Conservation (phyloP, 2,888 invertebrate genomes). For the Drosophila diplacantha region DNA sequence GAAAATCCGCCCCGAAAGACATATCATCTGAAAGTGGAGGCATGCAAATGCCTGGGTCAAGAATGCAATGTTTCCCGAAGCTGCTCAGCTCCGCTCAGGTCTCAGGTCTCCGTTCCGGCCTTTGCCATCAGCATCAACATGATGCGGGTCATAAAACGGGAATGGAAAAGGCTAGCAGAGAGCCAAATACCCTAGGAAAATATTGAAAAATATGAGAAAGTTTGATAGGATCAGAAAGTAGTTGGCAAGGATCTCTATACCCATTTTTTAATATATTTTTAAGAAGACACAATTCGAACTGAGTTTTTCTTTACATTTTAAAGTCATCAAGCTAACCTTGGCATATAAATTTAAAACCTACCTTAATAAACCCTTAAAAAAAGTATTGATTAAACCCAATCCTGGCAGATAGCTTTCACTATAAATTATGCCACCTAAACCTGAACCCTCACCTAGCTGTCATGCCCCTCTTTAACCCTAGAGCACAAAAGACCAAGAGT, state of each 20-base stretch:
- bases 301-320: not conserved
- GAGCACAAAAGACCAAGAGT: slow-evolving; percentile 18
- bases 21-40: slow-evolving; percentile 36
- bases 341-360: not conserved
- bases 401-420: not conserved
- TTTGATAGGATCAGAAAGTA: not conserved
- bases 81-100: slow-evolving; percentile 9
- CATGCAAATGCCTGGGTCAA: slow-evolving; percentile 52
- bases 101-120: slow-evolving; percentile 19
- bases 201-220: not conserved
- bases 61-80: slow-evolving; percentile 22
- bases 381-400: not conserved
- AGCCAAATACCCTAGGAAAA: slow-evolving; percentile 11
- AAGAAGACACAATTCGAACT: not conserved
- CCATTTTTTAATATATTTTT: not conserved
- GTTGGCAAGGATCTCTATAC: fast-evolving
- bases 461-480: slow-evolving; percentile 3
- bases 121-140: slow-evolving; percentile 64
- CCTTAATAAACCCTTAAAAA: not conserved
- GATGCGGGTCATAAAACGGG: slow-evolving; percentile 62
- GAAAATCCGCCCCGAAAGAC: slow-evolving; percentile 23
- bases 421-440: slow-evolving; percentile 3
- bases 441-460: not conserved
- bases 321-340: not conserved
- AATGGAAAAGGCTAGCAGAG: not conserved